Evolutionary conservation across 2,797 vertebrate species (phyloP).

Genomic region (Sphenopsis melanotis): DNA sequence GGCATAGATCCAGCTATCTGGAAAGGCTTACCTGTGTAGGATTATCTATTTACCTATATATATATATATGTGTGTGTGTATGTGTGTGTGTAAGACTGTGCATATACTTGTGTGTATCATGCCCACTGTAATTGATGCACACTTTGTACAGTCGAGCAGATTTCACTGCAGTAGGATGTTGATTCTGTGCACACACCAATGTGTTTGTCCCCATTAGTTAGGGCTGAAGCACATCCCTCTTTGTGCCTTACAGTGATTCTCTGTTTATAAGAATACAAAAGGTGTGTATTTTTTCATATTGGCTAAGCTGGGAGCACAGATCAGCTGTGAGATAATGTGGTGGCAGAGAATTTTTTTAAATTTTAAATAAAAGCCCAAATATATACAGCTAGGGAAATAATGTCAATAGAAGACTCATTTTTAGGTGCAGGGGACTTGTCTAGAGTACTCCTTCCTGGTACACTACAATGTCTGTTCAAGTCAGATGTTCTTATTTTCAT

Average conservation of each 20-base stretch:
- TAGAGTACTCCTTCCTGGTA: background rate
- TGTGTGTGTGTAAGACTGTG: slow-evolving; percentile 38
- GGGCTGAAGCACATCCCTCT: slow-evolving; percentile 17
- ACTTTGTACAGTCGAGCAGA: background rate
- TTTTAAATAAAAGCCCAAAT: background rate
- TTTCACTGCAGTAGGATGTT: background rate
- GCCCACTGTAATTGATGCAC: background rate
- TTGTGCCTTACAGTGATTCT: slow-evolving; percentile 40
- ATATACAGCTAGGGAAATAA: background rate
- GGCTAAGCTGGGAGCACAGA: background rate
- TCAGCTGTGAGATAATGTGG: background rate
- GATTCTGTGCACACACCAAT: slow-evolving; percentile 23
- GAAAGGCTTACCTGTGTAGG: background rate
- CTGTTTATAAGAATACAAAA: slow-evolving; percentile 31
- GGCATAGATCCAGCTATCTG: background rate
- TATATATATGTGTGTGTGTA: background rate
- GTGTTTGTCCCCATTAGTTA: slow-evolving; percentile 35
- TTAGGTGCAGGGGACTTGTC: background rate
- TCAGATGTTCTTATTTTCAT: slow-evolving; percentile 44
- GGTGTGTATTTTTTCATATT: background rate
- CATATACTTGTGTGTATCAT: slow-evolving; percentile 39
- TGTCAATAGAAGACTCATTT: background rate
- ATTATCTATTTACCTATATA: background rate
- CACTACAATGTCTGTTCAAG: slow-evolving; percentile 31
- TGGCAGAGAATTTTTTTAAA: background rate